These are phyloP conservation scores for Catharus bicknelli DNA, from an alignment of 2,113 vertebrate species.

Conservation along the genomic window DNA sequence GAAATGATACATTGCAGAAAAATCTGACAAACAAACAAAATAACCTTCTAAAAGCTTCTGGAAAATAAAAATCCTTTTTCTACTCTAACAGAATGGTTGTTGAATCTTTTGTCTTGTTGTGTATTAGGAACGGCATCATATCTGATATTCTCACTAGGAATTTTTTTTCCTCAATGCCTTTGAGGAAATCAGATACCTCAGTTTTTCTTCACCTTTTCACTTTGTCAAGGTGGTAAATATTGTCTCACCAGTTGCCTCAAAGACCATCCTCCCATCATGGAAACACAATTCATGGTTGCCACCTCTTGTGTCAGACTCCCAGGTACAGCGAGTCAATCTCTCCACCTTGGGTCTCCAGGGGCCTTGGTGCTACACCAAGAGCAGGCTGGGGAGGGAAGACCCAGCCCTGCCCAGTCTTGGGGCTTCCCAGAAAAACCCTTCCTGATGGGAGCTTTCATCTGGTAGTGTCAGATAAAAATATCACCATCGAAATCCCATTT, in stretches of 20 bases:
- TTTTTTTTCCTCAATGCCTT: background rate
- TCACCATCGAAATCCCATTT: slow-evolving; percentile 32
- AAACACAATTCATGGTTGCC: background rate
- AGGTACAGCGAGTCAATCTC: rapidly evolving
- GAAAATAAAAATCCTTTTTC: slow-evolving; percentile 11
- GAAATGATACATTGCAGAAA: slow-evolving; percentile 11
- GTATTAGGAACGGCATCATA: background rate
- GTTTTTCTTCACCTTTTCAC: background rate
- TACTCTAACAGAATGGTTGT: background rate
- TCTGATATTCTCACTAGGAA: background rate
- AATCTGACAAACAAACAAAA: slow-evolving; percentile 51
- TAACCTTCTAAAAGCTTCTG: slow-evolving; percentile 8
- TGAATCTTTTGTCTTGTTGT: background rate
- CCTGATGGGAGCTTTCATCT: background rate
- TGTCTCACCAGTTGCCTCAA: background rate
- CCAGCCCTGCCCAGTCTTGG: background rate
- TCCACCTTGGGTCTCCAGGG: background rate
- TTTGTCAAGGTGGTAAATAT: background rate
- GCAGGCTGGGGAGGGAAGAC: background rate
- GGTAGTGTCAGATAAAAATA: slow-evolving; percentile 11
- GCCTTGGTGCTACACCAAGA: background rate
- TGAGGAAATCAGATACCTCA: background rate
- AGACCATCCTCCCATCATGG: background rate
- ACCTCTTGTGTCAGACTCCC: background rate
- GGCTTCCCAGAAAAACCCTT: background rate